Base-by-base conservation (phyloP, 2,113 vertebrate genomes). In the Atlantisia rogersi region DNA sequence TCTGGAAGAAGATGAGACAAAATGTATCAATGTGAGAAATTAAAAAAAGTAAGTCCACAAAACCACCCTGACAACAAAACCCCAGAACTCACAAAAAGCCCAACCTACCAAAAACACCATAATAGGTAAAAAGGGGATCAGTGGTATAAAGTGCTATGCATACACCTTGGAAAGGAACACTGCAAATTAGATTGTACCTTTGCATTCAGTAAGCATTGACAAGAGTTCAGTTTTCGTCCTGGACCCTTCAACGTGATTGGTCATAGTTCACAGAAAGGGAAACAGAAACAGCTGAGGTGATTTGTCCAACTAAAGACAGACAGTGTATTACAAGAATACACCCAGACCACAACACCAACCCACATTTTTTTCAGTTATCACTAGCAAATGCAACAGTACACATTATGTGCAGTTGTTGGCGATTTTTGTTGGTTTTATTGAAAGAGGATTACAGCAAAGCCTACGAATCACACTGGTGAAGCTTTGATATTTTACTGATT, bases 1-100 rank as follows among this genome's bases (percentile, higher is more conserved):
- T 99, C 99, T 99, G 88, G 42, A 83, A 88, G 88, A 75, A 85
- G 63, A 95, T 70, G 5, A 14, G 10, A 78, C 69, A 75, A 94
- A 94, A 93, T 11, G 1, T 62, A 87, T 64, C 28, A 63, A 48
- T 64, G 31, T 10, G 5, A 83, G 29, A 65, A 60, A 17, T 39
- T 37, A 4, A 85, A 48, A 78, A 44, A 37, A 7, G 11, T 44
- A 8, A 37, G 28, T 2, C 12, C 70, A 77, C 5, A 58, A 52
- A 74, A 90, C 46, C 26, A 9, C 2, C 2, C n/a, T 28, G 76
- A 62, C 26, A 71, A 71, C 8, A 26, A 53, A 70, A 7, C 2
- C 8, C 9, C 10, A 60, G 19, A n/a, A 58, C 20, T 8, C 0
- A 53, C 25, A 3, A 25, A 6, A 20, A 17, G 11, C 11, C 21